A percentile compares a stretch with the other conserved stretches of the same genome.
Conservation (phyloP, 2,797 vertebrate genomes). For the Scolopax bukidnonensis region DNA sequence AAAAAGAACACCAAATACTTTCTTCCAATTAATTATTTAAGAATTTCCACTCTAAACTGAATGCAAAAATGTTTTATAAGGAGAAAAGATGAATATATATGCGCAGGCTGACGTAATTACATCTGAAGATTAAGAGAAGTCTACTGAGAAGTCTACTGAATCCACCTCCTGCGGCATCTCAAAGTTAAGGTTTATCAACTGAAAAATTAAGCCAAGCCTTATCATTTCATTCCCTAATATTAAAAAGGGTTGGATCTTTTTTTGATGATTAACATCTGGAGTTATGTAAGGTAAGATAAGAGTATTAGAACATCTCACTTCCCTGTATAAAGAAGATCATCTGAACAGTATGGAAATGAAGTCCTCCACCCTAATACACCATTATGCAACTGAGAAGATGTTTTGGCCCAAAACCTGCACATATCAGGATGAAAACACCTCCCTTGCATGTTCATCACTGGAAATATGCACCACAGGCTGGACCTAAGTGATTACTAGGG, state of each 20-base stretch:
- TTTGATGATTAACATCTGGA: conserved; percentile 59
- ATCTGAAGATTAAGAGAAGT: not conserved
- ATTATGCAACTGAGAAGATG: not conserved
- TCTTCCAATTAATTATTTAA: not conserved
- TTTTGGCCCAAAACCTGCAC: conserved; percentile 7
- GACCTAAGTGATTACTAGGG: not conserved
- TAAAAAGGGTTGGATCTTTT: conserved; percentile 48
- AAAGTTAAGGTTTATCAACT: conserved; percentile 11
- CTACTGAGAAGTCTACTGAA: not conserved
- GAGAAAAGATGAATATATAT: not conserved
- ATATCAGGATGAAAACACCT: not conserved
- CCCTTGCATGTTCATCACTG: not conserved
- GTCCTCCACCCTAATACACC: conserved; percentile 37
- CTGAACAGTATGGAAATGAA: conserved; percentile 44
- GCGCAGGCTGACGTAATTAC: not conserved
- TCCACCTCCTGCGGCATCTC: not conserved
- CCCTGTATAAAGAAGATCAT: conserved; percentile 25
- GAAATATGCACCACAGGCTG: not conserved
- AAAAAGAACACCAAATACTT: not conserved
- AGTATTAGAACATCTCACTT: conserved; percentile 43
- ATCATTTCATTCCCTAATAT: conserved; percentile 40
- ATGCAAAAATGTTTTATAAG: not conserved
- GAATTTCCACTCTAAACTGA: not conserved
- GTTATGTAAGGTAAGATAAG: conserved; percentile 57
- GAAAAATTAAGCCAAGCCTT: conserved; percentile 47